phyloP scores from a whole-genome alignment of 2,113 vertebrate species.

The Oenanthe melanoleuca region DNA sequence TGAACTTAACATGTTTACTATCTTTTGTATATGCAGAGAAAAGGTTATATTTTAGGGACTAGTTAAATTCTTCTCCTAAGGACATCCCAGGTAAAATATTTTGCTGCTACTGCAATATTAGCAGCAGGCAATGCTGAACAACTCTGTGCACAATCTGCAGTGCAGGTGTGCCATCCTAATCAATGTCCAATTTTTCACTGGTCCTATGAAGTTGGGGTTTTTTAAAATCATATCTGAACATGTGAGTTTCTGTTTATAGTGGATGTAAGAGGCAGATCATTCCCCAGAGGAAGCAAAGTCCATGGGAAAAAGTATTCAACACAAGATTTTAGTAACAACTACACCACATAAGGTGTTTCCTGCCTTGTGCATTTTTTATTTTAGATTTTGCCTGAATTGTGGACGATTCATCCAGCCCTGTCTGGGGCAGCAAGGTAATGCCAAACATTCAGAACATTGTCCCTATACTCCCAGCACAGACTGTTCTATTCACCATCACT shows the following conservation, averaged over 20 bases:
- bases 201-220: not conserved
- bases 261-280: not conserved
- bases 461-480: not conserved
- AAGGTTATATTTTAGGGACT: not conserved
- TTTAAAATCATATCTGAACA: not conserved
- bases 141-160: not conserved
- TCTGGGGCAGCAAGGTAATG: not conserved
- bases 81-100: not conserved
- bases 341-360: not conserved
- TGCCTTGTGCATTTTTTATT: not conserved
- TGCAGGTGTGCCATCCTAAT: not conserved
- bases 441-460: not conserved
- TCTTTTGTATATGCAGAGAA: not conserved
- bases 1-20: not conserved
- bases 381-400: not conserved
- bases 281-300: not conserved
- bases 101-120: not conserved
- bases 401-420: not conserved
- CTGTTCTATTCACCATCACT: not conserved
- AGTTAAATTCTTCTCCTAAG: not conserved
- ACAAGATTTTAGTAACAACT: not conserved
- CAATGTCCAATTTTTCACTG: not conserved
- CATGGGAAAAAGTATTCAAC: not conserved
- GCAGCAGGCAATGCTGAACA: not conserved
- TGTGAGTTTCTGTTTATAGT: not conserved